Evolutionary conservation across 1,140 invertebrate genomes (phyloP).

Genomic region (Meteorus sp.): DNA sequence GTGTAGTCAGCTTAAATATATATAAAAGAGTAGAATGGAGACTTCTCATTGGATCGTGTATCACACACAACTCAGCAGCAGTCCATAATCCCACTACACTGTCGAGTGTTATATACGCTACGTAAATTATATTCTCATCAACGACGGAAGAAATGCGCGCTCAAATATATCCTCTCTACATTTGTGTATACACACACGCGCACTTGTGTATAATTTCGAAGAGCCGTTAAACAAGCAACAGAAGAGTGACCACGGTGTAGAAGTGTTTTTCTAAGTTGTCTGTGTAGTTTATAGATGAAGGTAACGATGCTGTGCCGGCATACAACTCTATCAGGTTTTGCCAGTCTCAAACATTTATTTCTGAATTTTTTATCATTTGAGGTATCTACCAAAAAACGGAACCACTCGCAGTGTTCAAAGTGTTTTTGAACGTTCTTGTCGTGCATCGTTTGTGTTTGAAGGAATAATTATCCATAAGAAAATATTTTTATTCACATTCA

Average conservation of each 20-base stretch:
- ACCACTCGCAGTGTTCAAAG: not conserved
- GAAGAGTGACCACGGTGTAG: not conserved
- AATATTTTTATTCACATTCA: too few species aligned
- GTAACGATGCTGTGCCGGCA: too few species aligned
- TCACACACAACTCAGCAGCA: not conserved
- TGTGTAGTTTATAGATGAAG: too few species aligned
- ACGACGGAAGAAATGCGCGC: too few species aligned
- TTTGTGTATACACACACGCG: too few species aligned
- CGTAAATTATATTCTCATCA: slow-evolving; percentile 4
- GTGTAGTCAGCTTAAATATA: too few species aligned
- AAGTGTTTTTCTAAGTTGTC: slow-evolving; percentile 11
- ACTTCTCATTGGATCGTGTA: not conserved
- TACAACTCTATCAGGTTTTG: slow-evolving; percentile 5
- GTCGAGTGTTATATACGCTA: not conserved
- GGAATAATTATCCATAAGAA: too few species aligned
- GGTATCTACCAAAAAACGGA: slow-evolving; percentile 23
- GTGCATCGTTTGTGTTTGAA: not conserved
- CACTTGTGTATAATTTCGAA: not conserved
- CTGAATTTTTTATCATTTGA: slow-evolving; percentile 25
- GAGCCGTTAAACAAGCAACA: not conserved
- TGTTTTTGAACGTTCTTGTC: slow-evolving; percentile 2
- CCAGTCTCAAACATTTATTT: slow-evolving; percentile 5
- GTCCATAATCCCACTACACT: not conserved
- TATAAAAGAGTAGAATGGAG: not conserved
- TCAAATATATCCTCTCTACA: too few species aligned